Evolutionary conservation across 2,888 invertebrate species (phyloP), one percentile per base, ranked within the genome.

Genomic region (Caradrina clavipalpis): DNA sequence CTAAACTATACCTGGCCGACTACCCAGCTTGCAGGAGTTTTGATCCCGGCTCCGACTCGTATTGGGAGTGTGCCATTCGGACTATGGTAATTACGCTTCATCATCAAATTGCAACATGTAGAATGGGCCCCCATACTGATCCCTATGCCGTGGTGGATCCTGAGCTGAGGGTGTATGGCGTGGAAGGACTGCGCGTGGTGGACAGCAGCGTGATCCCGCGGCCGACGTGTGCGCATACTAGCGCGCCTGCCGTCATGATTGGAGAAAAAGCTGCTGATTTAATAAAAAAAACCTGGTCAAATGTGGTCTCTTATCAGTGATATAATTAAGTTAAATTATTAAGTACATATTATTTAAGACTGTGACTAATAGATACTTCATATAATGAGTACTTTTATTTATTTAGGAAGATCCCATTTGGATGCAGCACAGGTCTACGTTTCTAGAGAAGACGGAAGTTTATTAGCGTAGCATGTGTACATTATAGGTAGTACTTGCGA

Each of bases 211-310:
- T 98, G 59, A 97, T 97, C 78, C 97, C 97, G 0, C 91, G 96
- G 15, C 96, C 97, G 15, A 94, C 97, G 4, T 95, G 96, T 15
- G 97, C 97, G 0, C 97, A 97, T 83, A 97, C 97, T 1, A 97
- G 97, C 87, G 97, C 97, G 0, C 97, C 97, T 0, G 96, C 97
- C 0, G 96, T 97, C 50, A 97, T 98, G 97, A 97, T 98, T 53
- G 98, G 97, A 5, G 98, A 98, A 90, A 97, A 97, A 84, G 97
- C 97, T 5, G 97, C 97, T 0, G 97, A 98, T 88, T 92, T 98
- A 89, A 97, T 98, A 67, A 97, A 96, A 88, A 89, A 91, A 56
- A 94, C 96, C 31, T 97, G 96, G 97, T 88, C 88, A n/a, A 93
- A 94, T 85, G 87, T 88, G 51, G 61, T 69, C 5, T 62, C 54